Conservation (phyloP, 2,888 invertebrate genomes). For the Melanophora roralis region DNA sequence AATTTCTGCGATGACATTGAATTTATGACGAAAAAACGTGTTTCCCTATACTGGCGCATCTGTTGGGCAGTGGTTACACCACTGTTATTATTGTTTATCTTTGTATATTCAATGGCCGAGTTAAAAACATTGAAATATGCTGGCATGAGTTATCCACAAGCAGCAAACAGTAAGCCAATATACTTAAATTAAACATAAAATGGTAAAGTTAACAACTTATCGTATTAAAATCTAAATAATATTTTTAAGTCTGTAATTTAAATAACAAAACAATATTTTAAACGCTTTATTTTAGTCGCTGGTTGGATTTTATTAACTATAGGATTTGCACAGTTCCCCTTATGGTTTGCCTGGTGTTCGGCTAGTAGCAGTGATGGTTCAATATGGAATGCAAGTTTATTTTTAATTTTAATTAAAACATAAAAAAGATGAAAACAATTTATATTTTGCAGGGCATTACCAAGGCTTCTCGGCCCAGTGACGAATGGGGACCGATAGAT, state of each 20-base stretch:
- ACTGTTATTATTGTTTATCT: conserved; percentile 81
- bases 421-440: neutral
- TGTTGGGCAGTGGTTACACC: conserved; percentile 87
- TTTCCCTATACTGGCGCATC: conserved; percentile 84
- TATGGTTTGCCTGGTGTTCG: conserved; percentile 75
- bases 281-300: conserved; percentile 54
- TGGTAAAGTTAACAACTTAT: too few relatives aligned
- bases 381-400: conserved; percentile 55
- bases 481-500: conserved; percentile 65
- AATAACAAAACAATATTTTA: neutral
- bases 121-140: conserved; percentile 81
- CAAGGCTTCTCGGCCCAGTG: conserved; percentile 51
- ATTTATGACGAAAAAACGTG: conserved; percentile 84
- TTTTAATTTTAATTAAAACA: neutral
- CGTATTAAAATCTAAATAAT: too few relatives aligned
- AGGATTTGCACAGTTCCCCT: conserved; percentile 78
- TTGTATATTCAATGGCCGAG: conserved; percentile 82
- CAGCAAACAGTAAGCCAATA: conserved; percentile 79
- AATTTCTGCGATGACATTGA: conserved; percentile 84
- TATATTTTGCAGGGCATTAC: conserved; percentile 48
- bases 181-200: too few relatives aligned
- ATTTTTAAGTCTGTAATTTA: too few relatives aligned
- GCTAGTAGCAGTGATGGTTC: conserved; percentile 38
- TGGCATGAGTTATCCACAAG: conserved; percentile 79
- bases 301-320: conserved; percentile 75